Evolutionary conservation across 2,888 invertebrate genomes (phyloP).

Genomic region (Drosophila kambysellisi): DNA sequence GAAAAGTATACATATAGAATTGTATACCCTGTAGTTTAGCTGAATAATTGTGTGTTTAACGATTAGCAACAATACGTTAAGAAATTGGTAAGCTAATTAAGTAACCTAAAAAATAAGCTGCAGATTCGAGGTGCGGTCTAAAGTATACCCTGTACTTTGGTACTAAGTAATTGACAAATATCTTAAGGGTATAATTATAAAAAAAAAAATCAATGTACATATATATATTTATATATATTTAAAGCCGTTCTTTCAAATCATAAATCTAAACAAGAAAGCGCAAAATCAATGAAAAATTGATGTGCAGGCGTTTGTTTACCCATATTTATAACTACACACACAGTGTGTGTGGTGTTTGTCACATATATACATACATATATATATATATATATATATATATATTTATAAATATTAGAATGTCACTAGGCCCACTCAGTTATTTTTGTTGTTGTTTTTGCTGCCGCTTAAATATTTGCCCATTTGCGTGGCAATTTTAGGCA

Average conservation of each 20-base stretch:
- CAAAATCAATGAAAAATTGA: slow-evolving; percentile 31
- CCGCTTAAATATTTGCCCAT: slow-evolving; percentile 74
- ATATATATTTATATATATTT: neutral
- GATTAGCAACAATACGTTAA: neutral
- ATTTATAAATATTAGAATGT: slow-evolving; percentile 49
- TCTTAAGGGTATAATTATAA: no score
- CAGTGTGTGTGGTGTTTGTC: neutral
- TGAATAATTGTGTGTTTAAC: neutral
- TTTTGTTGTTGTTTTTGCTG: slow-evolving; percentile 47
- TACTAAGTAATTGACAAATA: neutral
- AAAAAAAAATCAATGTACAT: no score
- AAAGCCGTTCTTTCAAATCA: slow-evolving; percentile 29
- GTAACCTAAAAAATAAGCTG: neutral
- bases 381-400: neutral
- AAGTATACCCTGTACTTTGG: neutral
- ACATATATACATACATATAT: neutral
- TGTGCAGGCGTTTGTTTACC: slow-evolving; percentile 53
- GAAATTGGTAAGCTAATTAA: neutral
- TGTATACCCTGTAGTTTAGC: neutral
- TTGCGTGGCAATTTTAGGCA: slow-evolving; percentile 78
- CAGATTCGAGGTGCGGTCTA: neutral
- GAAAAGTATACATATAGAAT: neutral
- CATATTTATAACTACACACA: slow-evolving; percentile 26
- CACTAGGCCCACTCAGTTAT: slow-evolving; percentile 37
- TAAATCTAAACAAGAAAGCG: slow-evolving; percentile 46